Evolutionary conservation across 2,113 vertebrate species (phyloP).

Genomic region (Proterorhinus semilunaris): DNA sequence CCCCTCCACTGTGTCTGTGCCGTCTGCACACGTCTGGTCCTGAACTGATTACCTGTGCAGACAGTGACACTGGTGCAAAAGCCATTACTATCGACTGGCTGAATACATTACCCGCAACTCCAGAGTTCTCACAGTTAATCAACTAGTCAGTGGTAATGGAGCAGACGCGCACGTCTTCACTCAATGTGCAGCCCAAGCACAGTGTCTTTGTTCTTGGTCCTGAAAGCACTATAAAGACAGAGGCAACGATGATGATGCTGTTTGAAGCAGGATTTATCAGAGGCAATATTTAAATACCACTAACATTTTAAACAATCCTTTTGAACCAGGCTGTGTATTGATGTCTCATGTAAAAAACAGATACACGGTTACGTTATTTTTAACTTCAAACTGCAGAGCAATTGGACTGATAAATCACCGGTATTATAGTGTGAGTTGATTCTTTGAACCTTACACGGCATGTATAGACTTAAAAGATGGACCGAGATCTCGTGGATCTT

Average conservation of each 20-base stretch:
- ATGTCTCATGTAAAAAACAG: not conserved
- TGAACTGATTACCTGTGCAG: slow-evolving; percentile 45
- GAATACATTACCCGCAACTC: slow-evolving; percentile 58
- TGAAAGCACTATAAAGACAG: slow-evolving; percentile 26
- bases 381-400: not conserved
- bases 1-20: slow-evolving; percentile 6
- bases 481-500: no score
- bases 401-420: not conserved
- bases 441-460: not conserved
- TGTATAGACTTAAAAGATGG: not conserved
- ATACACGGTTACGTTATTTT: not conserved
- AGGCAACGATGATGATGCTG: not conserved
- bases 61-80: slow-evolving; percentile 46
- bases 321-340: not conserved
- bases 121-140: slow-evolving; percentile 61
- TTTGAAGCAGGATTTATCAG: slow-evolving; percentile 1
- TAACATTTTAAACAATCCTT: not conserved
- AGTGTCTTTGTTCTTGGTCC: slow-evolving; percentile 22
- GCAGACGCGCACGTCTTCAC: slow-evolving; percentile 44
- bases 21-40: slow-evolving; percentile 15
- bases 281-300: not conserved
- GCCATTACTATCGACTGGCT: slow-evolving; percentile 51
- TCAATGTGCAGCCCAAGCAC: slow-evolving; percentile 13
- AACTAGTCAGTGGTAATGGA: slow-evolving; percentile 64
- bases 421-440: no score